Evolutionary conservation across 2,888 invertebrate genomes (phyloP).

Genomic region (Apotomis turbidana): DNA sequence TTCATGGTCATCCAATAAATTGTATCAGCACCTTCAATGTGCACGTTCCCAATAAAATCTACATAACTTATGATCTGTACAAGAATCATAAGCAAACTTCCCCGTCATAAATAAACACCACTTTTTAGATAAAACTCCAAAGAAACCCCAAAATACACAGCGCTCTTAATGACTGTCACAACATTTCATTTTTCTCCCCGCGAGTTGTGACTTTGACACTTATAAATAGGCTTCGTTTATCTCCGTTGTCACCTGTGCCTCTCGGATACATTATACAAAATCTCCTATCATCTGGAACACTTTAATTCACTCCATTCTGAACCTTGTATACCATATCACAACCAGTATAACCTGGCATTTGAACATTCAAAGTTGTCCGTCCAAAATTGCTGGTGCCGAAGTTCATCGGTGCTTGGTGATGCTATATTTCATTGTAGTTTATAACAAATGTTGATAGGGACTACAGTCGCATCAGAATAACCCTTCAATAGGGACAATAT

Average conservation of each 20-base stretch:
- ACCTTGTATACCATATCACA: slow-evolving; percentile 14
- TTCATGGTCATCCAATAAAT: too few relatives aligned
- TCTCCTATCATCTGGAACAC: slow-evolving; percentile 41
- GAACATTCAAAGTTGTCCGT: neutral
- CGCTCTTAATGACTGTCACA: slow-evolving; percentile 33
- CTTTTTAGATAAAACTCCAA: slow-evolving; percentile 20
- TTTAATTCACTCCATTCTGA: slow-evolving; percentile 40
- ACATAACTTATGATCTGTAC: too few relatives aligned
- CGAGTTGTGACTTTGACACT: slow-evolving; percentile 60
- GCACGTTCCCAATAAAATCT: too few relatives aligned
- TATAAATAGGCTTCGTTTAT: slow-evolving; percentile 68
- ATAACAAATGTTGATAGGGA: slow-evolving; percentile 45
- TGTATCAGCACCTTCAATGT: too few relatives aligned
- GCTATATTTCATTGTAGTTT: slow-evolving; percentile 18
- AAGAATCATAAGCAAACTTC: too few relatives aligned
- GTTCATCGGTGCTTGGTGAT: slow-evolving; percentile 27
- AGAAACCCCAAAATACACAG: slow-evolving; percentile 14
- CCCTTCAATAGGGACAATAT: slow-evolving; percentile 52
- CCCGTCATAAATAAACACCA: slow-evolving; percentile 6
- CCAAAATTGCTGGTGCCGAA: neutral
- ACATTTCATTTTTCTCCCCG: slow-evolving; percentile 43
- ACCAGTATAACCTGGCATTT: slow-evolving; percentile 17
- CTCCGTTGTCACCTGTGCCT: slow-evolving; percentile 58
- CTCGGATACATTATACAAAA: slow-evolving; percentile 40
- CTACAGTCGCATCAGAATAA: slow-evolving; percentile 40